These are phyloP conservation scores for Herpailurus yagouaroundi DNA, from an alignment of 2,113 vertebrate genomes.

Conservation along the genomic window DNA sequence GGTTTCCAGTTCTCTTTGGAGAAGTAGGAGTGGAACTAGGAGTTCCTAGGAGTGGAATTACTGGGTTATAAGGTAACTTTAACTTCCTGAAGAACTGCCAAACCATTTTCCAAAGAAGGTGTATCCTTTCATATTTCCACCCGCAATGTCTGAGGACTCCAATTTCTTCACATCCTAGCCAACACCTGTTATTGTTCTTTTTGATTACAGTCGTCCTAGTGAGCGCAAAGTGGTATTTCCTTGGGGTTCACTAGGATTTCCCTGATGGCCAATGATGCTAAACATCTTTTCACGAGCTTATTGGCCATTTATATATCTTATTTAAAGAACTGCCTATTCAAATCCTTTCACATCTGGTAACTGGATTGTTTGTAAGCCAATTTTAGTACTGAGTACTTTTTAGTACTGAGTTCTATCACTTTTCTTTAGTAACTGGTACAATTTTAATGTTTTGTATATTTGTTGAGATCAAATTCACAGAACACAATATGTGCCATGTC, in stretches of 20 bases:
- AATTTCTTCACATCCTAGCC: background rate
- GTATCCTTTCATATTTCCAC: background rate
- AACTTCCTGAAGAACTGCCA: conserved; percentile 18
- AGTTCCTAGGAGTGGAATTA: background rate
- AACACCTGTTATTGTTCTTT: background rate
- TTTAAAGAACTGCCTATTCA: background rate
- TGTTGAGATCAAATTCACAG: background rate
- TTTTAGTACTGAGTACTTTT: background rate
- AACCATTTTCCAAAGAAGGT: background rate
- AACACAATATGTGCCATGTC: background rate
- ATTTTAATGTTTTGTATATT: background rate
- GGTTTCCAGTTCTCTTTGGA: conserved; percentile 3
- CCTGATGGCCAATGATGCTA: background rate
- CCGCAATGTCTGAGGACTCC: background rate
- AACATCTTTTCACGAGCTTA: background rate
- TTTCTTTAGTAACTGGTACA: background rate
- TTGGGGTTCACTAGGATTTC: background rate
- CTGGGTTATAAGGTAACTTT: background rate
- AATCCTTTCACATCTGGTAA: background rate
- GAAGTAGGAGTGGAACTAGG: background rate
- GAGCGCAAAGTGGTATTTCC: background rate
- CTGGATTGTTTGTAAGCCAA: background rate
- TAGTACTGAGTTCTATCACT: background rate
- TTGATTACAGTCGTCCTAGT: background rate
- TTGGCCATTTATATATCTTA: background rate